Conservation (phyloP, 2,113 vertebrate genomes). For the Pleuronectes platessa region DNA sequence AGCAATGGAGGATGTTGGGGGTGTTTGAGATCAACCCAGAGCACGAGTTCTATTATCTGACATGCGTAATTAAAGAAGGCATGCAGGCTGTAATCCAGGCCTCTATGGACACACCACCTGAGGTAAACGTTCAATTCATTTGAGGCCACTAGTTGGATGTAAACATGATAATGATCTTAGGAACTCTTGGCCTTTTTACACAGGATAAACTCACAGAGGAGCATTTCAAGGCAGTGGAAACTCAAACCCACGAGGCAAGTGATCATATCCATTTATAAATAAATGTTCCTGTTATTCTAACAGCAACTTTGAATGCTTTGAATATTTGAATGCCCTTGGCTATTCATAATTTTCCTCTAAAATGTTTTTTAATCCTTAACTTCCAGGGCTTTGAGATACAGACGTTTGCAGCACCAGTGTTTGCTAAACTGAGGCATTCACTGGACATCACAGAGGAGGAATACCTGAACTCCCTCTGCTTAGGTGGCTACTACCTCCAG, state of each 20-base stretch:
- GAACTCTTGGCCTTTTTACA: background rate
- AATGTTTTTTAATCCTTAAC: background rate
- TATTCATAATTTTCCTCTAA: background rate
- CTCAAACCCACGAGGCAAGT: conserved; percentile 67
- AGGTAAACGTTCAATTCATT: conserved; percentile 66
- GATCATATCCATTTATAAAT: too few relatives aligned
- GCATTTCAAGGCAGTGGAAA: conserved; percentile 70
- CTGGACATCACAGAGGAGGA: conserved; percentile 82
- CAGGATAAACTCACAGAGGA: conserved; percentile 67
- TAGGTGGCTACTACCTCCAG: conserved; percentile 80
- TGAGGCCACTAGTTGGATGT: background rate
- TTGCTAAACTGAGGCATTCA: conserved; percentile 78
- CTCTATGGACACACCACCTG: conserved; percentile 57
- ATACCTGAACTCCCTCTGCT: conserved; percentile 82
- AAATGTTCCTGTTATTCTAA: background rate
- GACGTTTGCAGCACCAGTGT: conserved; percentile 81
- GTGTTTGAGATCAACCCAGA: conserved; percentile 85
- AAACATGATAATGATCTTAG: background rate
- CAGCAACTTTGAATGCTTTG: background rate
- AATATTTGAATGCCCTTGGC: background rate
- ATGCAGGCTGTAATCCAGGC: conserved; percentile 79
- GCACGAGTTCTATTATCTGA: conserved; percentile 83
- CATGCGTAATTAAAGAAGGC: conserved; percentile 85
- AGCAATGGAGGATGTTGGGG: conserved; percentile 82
- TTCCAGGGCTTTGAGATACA: conserved; percentile 84